Evolutionary conservation across 2,888 invertebrate genomes (phyloP).

Genomic region (Polymixis lichenea): DNA sequence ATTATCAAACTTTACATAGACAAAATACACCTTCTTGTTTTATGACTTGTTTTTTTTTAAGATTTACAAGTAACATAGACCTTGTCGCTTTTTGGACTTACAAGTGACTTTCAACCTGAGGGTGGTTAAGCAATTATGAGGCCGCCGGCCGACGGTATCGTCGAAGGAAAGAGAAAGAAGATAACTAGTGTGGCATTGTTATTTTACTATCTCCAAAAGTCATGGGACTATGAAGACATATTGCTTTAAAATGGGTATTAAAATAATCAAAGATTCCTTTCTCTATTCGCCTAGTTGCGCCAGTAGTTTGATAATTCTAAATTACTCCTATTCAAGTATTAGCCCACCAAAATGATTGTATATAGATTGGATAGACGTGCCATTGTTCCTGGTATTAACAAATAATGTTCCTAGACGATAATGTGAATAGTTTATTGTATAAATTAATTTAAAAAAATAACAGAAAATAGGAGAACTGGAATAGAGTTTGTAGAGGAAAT

Average conservation of each 20-base stretch:
- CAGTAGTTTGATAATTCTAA: background rate
- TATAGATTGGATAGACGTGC: conserved; percentile 39
- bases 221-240: background rate
- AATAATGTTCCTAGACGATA: conserved; percentile 41
- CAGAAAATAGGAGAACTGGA: background rate
- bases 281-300: background rate
- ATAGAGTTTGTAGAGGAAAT: conserved; percentile 1
- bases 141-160: background rate
- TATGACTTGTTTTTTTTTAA: no score
- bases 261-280: background rate
- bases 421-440: conserved; percentile 35
- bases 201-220: background rate
- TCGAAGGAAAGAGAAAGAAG: background rate
- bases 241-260: background rate
- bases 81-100: background rate
- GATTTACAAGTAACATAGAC: no score
- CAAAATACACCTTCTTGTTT: background rate
- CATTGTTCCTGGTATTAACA: conserved; percentile 38
- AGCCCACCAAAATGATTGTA: conserved; percentile 48
- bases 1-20: background rate
- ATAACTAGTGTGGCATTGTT: background rate
- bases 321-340: conserved; percentile 18
- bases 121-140: background rate
- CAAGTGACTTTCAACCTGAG: background rate
- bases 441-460: background rate